phyloP scores from a whole-genome alignment of 2,113 vertebrate genomes.

The Halichoeres trimaculatus region DNA sequence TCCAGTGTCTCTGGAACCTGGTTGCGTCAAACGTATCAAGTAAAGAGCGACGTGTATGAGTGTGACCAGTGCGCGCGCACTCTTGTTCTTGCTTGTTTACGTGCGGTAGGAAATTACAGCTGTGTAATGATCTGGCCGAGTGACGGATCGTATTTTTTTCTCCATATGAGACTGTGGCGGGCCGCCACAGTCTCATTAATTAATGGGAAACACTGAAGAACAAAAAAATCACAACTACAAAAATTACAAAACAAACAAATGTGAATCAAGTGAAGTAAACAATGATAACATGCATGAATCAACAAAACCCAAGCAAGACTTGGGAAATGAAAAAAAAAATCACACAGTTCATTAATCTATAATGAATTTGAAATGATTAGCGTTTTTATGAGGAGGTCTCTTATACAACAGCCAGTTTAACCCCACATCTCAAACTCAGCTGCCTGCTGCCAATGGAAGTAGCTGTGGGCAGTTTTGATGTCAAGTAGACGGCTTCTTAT shows the following conservation, averaged over 20 bases:
- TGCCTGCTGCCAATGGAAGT: conserved; percentile 44
- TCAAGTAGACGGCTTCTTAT: conserved; percentile 71
- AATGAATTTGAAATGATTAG: conserved; percentile 1
- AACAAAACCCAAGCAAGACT: not conserved
- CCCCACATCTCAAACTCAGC: conserved; percentile 34
- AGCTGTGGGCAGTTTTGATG: conserved; percentile 66
- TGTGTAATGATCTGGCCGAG: too few relatives aligned
- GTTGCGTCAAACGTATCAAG: too few relatives aligned
- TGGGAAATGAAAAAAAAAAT: not conserved
- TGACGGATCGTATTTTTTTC: too few relatives aligned
- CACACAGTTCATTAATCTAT: not conserved
- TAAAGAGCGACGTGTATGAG: too few relatives aligned
- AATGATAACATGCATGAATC: not conserved
- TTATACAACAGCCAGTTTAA: conserved; percentile 65
- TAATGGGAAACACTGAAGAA: too few relatives aligned
- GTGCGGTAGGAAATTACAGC: too few relatives aligned
- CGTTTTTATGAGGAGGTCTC: conserved; percentile 44
- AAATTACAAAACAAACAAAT: not conserved
- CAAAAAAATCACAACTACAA: not conserved
- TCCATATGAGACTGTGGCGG: too few relatives aligned
- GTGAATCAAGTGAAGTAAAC: not conserved
- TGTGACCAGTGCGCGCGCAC: too few relatives aligned
- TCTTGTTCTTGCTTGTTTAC: too few relatives aligned
- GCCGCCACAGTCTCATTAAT: too few relatives aligned
- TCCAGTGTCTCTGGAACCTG: too few relatives aligned